Conservation (phyloP, 2,888 invertebrate genomes). For the Linyphia triangularis region DNA sequence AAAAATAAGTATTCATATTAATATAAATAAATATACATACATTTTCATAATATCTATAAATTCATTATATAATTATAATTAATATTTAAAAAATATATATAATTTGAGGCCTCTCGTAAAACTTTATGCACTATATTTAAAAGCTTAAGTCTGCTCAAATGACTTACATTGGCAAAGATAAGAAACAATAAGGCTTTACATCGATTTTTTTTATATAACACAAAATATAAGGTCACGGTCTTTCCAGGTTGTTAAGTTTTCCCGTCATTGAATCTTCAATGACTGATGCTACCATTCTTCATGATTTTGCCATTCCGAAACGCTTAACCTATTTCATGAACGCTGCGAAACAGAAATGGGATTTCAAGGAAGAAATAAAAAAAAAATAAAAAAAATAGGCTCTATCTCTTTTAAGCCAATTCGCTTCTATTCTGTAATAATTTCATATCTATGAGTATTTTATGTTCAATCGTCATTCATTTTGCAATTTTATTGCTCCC, state of each 20-base stretch:
- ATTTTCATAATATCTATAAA: no score
- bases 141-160: no score
- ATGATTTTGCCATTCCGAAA: not conserved
- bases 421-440: not conserved
- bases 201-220: not conserved
- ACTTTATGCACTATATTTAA: no score
- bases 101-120: no score
- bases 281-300: conserved; percentile 1
- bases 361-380: not conserved
- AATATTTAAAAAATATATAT: no score
- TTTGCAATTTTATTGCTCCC: not conserved
- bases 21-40: no score
- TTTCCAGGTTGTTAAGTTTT: conserved; percentile 31
- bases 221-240: not conserved
- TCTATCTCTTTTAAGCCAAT: not conserved
- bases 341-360: not conserved
- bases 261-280: not conserved
- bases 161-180: no score
- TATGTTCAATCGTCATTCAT: not conserved
- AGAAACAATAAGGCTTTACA: not conserved
- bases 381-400: no score
- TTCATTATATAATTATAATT: no score
- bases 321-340: not conserved
- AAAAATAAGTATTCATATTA: no score
- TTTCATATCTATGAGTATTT: not conserved